Conservation (phyloP, 1,140 invertebrate species). For the Achatina immaculata region DNA sequence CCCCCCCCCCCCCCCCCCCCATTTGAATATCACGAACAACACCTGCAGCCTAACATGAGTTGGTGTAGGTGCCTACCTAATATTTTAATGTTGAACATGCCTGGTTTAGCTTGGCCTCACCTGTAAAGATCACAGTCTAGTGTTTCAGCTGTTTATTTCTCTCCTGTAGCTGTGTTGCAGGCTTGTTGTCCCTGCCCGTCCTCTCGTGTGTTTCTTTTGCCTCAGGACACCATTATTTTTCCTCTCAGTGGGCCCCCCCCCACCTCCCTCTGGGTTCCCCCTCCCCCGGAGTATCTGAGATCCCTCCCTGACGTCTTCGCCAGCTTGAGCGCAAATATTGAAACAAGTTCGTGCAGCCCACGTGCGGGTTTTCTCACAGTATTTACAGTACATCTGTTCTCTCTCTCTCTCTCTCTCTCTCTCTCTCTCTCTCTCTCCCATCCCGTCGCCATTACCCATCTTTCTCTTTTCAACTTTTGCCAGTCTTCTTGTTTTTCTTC, state of each 20-base stretch:
- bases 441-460: background rate
- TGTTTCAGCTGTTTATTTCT: too few species aligned
- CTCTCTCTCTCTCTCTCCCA: slow-evolving; percentile 6
- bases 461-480: background rate
- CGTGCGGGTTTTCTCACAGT: slow-evolving; percentile 24
- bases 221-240: too few species aligned
- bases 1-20: slow-evolving; percentile 12
- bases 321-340: slow-evolving; percentile 2
- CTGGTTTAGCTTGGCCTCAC: too few species aligned
- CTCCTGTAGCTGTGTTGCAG: too few species aligned
- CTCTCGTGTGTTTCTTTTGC: too few species aligned
- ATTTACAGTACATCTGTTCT: background rate
- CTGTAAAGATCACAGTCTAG: too few species aligned
- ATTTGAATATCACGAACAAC: too few species aligned
- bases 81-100: too few species aligned
- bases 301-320: background rate
- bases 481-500: background rate
- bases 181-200: too few species aligned
- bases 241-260: background rate
- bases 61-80: too few species aligned
- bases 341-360: background rate
- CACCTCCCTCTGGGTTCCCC: background rate
- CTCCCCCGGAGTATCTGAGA: too few species aligned
- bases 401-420: background rate
- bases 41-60: too few species aligned